Percentiles rank a stretch among this genome's conserved stretches.
Evolutionary conservation across 2,797 vertebrate species (phyloP).

Genomic region (Onychomys torridus): DNA sequence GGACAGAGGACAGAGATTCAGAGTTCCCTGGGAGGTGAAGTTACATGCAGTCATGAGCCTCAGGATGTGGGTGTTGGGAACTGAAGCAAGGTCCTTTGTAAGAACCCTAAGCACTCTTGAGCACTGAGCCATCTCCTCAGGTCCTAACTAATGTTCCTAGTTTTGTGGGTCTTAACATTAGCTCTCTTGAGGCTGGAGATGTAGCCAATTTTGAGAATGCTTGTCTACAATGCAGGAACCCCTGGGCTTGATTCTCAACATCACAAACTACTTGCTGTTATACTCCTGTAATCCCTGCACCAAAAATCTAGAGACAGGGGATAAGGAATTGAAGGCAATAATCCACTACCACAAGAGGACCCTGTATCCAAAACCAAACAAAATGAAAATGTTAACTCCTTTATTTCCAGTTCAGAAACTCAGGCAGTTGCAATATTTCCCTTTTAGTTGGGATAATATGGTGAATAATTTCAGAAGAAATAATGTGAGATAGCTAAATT

Average conservation of each 20-base stretch:
- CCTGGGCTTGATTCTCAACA: background rate
- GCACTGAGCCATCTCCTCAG: background rate
- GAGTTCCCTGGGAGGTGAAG: background rate
- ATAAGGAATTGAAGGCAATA: background rate
- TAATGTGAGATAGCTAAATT: constrained; percentile 6
- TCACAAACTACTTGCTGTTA: background rate
- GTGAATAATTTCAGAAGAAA: background rate
- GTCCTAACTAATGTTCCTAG: background rate
- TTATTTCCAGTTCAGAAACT: constrained; percentile 55
- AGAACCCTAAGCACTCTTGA: background rate
- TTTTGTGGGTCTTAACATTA: constrained; percentile 11
- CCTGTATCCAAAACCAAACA: background rate
- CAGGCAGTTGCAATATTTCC: background rate
- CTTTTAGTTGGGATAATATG: background rate
- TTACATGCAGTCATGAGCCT: too few relatives aligned
- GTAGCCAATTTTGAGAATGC: background rate
- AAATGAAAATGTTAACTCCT: background rate
- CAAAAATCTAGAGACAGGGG: background rate
- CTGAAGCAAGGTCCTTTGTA: background rate
- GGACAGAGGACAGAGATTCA: background rate
- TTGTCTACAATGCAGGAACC: background rate
- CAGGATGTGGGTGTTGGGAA: background rate
- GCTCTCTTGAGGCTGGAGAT: background rate
- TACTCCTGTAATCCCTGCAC: background rate
- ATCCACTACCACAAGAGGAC: background rate